Base-by-base conservation (phyloP, 2,113 vertebrate genomes). In the Oryzias celebensis region DNA sequence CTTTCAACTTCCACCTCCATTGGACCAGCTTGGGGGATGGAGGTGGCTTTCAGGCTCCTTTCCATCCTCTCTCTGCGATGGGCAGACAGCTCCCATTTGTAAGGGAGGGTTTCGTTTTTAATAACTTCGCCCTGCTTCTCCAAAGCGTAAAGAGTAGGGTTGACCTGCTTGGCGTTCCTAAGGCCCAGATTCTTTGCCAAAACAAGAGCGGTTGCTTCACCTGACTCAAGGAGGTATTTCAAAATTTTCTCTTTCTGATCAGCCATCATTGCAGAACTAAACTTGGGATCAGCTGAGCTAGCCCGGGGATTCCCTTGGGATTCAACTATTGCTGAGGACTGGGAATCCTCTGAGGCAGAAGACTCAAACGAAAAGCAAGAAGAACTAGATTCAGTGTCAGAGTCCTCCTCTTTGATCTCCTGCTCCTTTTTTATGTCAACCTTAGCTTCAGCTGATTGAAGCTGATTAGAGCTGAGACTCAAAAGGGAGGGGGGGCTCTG, bases 131-230 rank as follows among this genome's bases (percentile, higher is more conserved):
- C 97, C 71, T 95, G 90, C 74, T 93, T 94, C 52, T 98, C 95
- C 90, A 99, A 52, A 13, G 85, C 75, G 0, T 90, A 86, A 0
- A 99, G 92, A 6, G 93, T 92, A 0, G 92, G 53, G 0, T 91
- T 95, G 13, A 97, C 89, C 0, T 97, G 94, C 58, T 92, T 94
- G 57, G 94, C 86, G 54, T 36, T 91, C 0, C 71, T 78, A 7
- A 97, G 64, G 1, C 95, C 94, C 0, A 98, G 82, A 55, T 94
- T 96, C 58, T 94, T 98, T 5, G 95, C 92, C 3, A 99, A 87
- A 74, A 89, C 88, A 10, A 95, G 88, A 0, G 96, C 87, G 0
- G 89, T 95, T 0, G 91, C 92, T 23, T 89, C 79, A 0, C 17
- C 59, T 6, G 90, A 81, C 0, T 77, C 58, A 18, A 92, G 91